Base-by-base conservation (phyloP, 2,888 invertebrate genomes). In the Vesta saturnalis region DNA sequence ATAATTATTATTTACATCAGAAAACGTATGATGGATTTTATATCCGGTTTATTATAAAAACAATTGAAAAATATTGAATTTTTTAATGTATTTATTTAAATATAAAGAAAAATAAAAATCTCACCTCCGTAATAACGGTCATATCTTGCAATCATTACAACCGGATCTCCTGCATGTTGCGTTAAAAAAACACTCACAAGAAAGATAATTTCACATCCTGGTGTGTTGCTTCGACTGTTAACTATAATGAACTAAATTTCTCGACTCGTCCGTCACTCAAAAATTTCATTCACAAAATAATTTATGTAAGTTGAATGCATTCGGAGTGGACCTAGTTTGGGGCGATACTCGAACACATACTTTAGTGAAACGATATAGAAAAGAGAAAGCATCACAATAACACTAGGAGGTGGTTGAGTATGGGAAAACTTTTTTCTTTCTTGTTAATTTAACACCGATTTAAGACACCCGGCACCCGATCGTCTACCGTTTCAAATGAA, bases 51-150 rank as follows among this genome's bases (percentile, higher is more conserved):
- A n/a, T n/a, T n/a, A n/a, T n/a, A n/a, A n/a, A n/a, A n/a, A n/a
- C n/a, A n/a, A n/a, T n/a, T n/a, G n/a, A n/a, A n/a, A n/a, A n/a
- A n/a, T n/a, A n/a, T n/a, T n/a, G n/a, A n/a, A n/a, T 58, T 64
- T 59, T n/a, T 21, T 21, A 47, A 60, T 60, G 52, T 49, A 58
- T 39, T n/a, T 10, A 39, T 39, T 8, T 3, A 3, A 39, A 39
- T 46, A 35, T 67, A 57, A 69, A 57, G 57, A 64, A 69, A 65
- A 56, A 18, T 60, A 47, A 56, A 63, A 56, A 58, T 71, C 66
- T 72, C 77, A 79, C 79, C 78, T 79, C 74, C 73, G 73, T 77
- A 70, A 73, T 74, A 67, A 79, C 77, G 74, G 77, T 79, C 79
- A 79, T 79, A 76, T 63, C 64, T 69, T 76, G 60, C 35, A 63